Conservation (phyloP, 2,888 invertebrate species). For the Ashinkailepas kermadecensis region DNA sequence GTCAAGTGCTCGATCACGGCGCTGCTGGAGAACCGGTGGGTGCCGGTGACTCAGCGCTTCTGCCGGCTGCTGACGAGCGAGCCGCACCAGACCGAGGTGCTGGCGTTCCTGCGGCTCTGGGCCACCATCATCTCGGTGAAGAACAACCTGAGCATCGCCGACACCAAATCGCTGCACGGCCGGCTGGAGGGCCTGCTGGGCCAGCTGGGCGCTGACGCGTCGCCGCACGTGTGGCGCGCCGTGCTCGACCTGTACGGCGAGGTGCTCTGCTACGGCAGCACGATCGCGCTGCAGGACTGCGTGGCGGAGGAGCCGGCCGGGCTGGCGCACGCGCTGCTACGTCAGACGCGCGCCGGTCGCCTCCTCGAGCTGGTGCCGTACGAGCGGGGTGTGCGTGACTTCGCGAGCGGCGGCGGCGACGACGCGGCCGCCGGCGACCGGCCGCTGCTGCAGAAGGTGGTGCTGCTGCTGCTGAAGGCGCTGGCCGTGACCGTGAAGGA, state of each 20-base stretch:
- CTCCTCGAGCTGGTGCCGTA: slow-evolving; percentile 45
- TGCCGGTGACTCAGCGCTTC: slow-evolving; percentile 13
- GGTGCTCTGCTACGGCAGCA: slow-evolving; percentile 83
- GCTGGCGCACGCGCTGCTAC: slow-evolving; percentile 73
- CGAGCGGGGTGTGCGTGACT: neutral
- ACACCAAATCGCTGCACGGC: slow-evolving; percentile 79
- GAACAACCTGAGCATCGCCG: slow-evolving; percentile 79
- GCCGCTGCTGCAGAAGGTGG: slow-evolving; percentile 75
- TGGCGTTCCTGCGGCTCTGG: slow-evolving; percentile 79
- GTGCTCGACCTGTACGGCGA: slow-evolving; percentile 78
- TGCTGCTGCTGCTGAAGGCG: slow-evolving; percentile 75
- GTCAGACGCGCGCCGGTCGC: slow-evolving; percentile 76
- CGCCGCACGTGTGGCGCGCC: slow-evolving; percentile 75
- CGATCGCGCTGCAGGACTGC: slow-evolving; percentile 76
- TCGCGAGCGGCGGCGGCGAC: slow-evolving; percentile 25
- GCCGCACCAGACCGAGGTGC: neutral
- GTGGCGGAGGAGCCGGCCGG: slow-evolving; percentile 81
- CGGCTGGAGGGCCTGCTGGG: slow-evolving; percentile 53
- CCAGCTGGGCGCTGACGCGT: slow-evolving; percentile 38
- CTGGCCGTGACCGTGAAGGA: slow-evolving; percentile 85
- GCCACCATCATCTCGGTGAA: slow-evolving; percentile 83
- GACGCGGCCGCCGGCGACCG: slow-evolving; percentile 43
- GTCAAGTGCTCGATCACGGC: slow-evolving; percentile 2
- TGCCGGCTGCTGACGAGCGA: neutral
- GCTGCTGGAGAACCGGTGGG: neutral